Evolutionary conservation across 2,888 invertebrate species (phyloP).

Genomic region (Ommatoiulus sabulosus): DNA sequence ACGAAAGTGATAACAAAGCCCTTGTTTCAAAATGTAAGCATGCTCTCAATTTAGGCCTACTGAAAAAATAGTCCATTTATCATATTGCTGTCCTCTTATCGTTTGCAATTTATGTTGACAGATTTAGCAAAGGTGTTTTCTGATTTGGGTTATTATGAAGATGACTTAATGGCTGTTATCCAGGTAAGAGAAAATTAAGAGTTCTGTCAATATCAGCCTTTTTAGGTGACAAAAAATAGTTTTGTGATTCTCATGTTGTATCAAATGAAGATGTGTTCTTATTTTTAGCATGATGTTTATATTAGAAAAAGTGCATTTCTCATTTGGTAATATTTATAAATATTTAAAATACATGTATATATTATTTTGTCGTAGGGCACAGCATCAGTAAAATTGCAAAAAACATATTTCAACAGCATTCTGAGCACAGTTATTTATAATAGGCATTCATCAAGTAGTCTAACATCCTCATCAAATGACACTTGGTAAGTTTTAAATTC

Average conservation of each 20-base stretch:
- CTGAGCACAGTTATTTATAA: neutral
- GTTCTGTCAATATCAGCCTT: no score
- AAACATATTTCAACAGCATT: neutral
- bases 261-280: no score
- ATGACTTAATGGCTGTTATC: neutral
- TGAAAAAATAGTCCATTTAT: no score
- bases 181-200: neutral
- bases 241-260: no score
- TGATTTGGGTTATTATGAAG: neutral
- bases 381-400: neutral
- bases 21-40: neutral
- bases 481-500: neutral
- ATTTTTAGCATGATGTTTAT: no score
- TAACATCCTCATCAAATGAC: neutral
- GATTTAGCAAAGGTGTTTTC: neutral
- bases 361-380: neutral
- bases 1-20: neutral
- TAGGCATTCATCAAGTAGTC: neutral
- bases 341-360: no score
- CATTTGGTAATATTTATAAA: no score
- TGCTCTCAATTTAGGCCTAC: neutral
- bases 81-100: neutral
- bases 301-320: no score
- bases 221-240: no score
- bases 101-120: neutral